These are phyloP conservation scores for Leistus spinibarbis DNA, from an alignment of 2,888 invertebrate genomes.

Conservation along the genomic window DNA sequence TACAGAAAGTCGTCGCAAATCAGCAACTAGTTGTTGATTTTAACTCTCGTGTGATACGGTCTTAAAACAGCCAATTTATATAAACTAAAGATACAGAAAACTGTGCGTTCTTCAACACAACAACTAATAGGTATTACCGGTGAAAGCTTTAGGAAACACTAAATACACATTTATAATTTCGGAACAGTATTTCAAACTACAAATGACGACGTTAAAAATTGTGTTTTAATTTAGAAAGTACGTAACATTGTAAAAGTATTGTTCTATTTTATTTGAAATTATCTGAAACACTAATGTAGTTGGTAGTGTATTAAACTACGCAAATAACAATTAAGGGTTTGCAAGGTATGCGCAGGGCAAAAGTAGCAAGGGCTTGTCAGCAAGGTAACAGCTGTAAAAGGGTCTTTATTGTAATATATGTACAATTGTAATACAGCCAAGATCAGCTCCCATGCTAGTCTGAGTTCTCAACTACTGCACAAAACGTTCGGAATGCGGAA, in stretches of 20 bases:
- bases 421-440: constrained; percentile 31
- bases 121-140: not conserved
- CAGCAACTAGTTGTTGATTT: too few species aligned
- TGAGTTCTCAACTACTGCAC: constrained; percentile 13
- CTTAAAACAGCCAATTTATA: not conserved
- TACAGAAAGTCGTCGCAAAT: too few species aligned
- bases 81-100: not conserved
- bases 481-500: not conserved
- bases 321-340: constrained; percentile 1
- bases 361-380: constrained; percentile 39
- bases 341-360: constrained; percentile 25
- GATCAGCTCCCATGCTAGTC: constrained; percentile 26
- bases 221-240: not conserved
- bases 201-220: not conserved
- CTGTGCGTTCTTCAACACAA: not conserved
- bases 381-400: constrained; percentile 21
- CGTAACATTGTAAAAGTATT: too few species aligned
- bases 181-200: not conserved
- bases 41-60: too few species aligned
- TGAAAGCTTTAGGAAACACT: not conserved
- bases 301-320: not conserved
- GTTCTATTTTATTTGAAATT: too few species aligned
- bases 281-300: not conserved
- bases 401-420: constrained; percentile 20
- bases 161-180: not conserved